Evolutionary conservation across 2,113 vertebrate genomes (phyloP), one percentile per base, ranked within the genome.

Genomic region (Microtus montanus): DNA sequence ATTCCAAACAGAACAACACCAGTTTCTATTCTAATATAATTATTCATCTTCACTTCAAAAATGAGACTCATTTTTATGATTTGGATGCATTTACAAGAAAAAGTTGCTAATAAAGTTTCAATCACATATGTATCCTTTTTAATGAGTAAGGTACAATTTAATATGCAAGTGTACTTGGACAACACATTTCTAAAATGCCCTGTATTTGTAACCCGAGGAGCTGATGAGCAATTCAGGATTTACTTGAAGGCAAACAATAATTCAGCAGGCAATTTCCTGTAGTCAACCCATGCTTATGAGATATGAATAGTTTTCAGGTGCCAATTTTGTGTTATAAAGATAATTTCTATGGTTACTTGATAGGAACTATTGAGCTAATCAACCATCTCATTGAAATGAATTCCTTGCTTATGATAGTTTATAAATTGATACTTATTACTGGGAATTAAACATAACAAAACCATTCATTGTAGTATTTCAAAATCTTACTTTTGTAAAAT

Each of bases 181-280:
- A 41, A 64, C 68, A 6, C 1, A 13, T 4, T 89, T 93, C 35
- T 63, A 77, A 89, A 95, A 84, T 19, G 28, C 54, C 20, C 52
- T 80, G 15, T 47, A 38, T 63, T 20, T 47, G 44, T 68, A 77
- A 41, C 24, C 58, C 7, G 1, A 41, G n/a, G 10, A 93, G 2
- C 26, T 88, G 61, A 68, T 66, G 52, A 84, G 3, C 58, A 94
- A 64, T 68, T 93, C 12, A 90, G 14, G 35, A 78, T 74, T 93
- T 85, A 90, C n/a, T 52, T 90, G 47, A 97, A 92, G 89, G 17
- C 15, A 88, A 94, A 90, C 8, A 82, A 49, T 79, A 90, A 93
- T 58, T 95, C 77, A 41, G 41, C 71, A 71, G 24, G 7, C 19
- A 54, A 71, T 82, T 95, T 89, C 74, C 83, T 90, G 15, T 4